phyloP scores from a whole-genome alignment of 2,113 vertebrate species.

The Crotalus helleri region DNA sequence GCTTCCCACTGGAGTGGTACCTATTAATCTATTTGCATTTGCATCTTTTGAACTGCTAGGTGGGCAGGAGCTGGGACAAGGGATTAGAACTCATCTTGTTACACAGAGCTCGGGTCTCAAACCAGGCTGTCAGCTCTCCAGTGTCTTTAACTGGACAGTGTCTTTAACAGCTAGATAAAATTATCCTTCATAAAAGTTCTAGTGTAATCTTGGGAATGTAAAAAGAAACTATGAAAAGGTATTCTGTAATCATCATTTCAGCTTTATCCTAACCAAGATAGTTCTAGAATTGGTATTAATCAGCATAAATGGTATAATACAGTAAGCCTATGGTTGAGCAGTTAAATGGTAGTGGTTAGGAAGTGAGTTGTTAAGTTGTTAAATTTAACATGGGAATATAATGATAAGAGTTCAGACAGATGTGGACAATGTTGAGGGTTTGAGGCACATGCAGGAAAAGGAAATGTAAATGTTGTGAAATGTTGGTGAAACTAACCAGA shows the following conservation, averaged over 20 bases:
- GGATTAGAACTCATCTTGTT: too few relatives aligned
- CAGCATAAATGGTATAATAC: neutral
- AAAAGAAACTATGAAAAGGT: neutral
- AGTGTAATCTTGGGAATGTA: neutral
- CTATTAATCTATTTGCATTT: too few relatives aligned
- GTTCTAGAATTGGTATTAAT: neutral
- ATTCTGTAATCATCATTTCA: neutral
- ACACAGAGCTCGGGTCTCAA: too few relatives aligned
- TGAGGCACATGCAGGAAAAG: neutral
- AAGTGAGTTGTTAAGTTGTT: neutral
- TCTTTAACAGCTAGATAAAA: neutral
- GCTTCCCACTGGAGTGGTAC: too few relatives aligned
- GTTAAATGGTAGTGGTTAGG: neutral
- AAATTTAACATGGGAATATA: neutral
- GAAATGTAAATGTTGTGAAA: neutral
- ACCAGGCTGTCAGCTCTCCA: too few relatives aligned
- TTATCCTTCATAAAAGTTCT: neutral
- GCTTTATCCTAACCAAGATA: neutral
- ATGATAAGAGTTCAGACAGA: neutral
- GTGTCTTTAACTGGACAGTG: too few relatives aligned
- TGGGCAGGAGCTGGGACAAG: too few relatives aligned
- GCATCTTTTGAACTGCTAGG: too few relatives aligned
- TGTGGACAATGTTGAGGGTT: neutral
- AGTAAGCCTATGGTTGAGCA: neutral
- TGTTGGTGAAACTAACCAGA: neutral